These are phyloP conservation scores for Cephus runcator DNA, from an alignment of 2,888 invertebrate species.

Conservation along the genomic window DNA sequence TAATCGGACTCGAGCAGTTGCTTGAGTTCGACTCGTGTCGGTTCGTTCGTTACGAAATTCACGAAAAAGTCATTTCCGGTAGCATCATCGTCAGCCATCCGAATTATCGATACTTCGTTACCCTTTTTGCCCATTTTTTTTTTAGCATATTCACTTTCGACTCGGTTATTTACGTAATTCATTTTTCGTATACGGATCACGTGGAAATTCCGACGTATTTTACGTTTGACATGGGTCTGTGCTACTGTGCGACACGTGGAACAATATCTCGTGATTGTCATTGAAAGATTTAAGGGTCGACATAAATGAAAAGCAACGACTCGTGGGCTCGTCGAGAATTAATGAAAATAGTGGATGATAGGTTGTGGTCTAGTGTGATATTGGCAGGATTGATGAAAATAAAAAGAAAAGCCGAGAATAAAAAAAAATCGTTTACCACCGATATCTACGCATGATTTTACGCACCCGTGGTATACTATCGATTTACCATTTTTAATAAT, in stretches of 20 bases:
- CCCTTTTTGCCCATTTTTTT: no score
- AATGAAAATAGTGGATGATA: background rate
- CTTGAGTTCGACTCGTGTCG: background rate
- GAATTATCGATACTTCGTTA: background rate
- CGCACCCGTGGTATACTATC: background rate
- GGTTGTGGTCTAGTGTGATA: background rate
- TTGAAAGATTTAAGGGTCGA: background rate
- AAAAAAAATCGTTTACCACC: background rate
- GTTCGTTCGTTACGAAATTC: background rate
- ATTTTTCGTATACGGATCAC: no score
- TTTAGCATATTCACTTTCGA: background rate
- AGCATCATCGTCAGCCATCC: background rate
- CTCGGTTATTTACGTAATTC: background rate
- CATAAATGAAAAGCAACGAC: background rate
- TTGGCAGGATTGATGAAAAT: background rate
- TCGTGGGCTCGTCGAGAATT: background rate
- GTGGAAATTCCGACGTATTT: background rate
- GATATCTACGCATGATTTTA: background rate
- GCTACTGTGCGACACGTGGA: background rate
- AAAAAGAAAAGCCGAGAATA: background rate
- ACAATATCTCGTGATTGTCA: background rate
- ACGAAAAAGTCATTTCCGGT: background rate
- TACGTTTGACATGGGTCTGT: background rate
- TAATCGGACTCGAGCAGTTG: background rate
- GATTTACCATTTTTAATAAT: background rate